Evolutionary conservation across 2,113 vertebrate species (phyloP), one percentile per base, ranked within the genome.

Genomic region (Callopanchax toddi): DNA sequence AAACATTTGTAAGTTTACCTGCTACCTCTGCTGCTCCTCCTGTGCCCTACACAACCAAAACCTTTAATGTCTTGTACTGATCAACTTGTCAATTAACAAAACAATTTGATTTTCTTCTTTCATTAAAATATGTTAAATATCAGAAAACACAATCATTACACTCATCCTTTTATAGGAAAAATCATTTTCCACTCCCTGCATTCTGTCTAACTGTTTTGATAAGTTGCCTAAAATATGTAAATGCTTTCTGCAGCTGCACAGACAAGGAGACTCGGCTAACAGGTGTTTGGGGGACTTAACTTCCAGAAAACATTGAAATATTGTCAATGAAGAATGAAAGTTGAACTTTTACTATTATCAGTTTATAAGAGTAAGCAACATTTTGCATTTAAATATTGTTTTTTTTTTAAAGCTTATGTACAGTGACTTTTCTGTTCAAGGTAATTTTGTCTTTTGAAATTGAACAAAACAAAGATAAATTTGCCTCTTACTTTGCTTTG

Each of bases 121-220:
- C n/a, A n/a, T n/a, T n/a, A n/a, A n/a, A n/a, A n/a, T n/a, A n/a
- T n/a, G n/a, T n/a, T n/a, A n/a, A n/a, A n/a, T n/a, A n/a, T n/a
- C n/a, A n/a, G n/a, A n/a, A n/a, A n/a, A n/a, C n/a, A n/a, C n/a
- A n/a, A n/a, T n/a, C n/a, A n/a, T n/a, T n/a, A n/a, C n/a, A n/a
- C n/a, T n/a, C n/a, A n/a, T n/a, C n/a, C n/a, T 4, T 17, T 54
- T 18, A n/a, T 18, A 7, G 15, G 52, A 60, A 60, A 15, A 50
- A 48, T 54, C 54, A 22, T 44, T 51, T 60, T 78, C 34, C 21
- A 15, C 32, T n/a, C 25, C 11, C 18, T 43, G 20, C 42, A 6
- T 18, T 44, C 36, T 20, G 37, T 43, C 16, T 25, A 51, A 20
- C 18, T 62, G 52, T 53, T 75, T 82, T 82, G 74, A 70, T 49